A percentile compares a stretch with the other conserved stretches of the same genome.
These are phyloP conservation scores for Amphiprion clarkii DNA, from an alignment of 2,797 vertebrate genomes.

Conservation along the genomic window DNA sequence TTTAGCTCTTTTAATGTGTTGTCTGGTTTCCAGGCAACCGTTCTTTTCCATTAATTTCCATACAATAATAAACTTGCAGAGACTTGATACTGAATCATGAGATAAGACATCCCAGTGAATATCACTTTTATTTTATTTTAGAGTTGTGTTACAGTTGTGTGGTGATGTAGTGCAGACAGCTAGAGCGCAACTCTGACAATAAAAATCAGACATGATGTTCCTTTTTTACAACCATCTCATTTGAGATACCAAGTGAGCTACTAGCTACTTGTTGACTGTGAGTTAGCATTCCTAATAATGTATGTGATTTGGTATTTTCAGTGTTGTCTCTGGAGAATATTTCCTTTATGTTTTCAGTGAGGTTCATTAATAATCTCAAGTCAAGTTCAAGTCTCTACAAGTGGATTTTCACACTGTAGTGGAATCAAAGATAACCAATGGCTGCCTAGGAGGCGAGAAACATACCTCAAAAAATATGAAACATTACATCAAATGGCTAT, in stretches of 20 bases:
- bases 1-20: slow-evolving; percentile 30
- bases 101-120: slow-evolving; percentile 5
- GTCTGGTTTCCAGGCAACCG: slow-evolving; percentile 42
- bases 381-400: slow-evolving; percentile 18
- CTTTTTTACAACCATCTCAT: background rate
- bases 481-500: slow-evolving; percentile 43
- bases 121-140: background rate
- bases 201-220: background rate
- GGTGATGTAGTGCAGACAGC: background rate
- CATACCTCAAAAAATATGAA: slow-evolving; percentile 23
- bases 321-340: too few relatives aligned
- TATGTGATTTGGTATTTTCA: background rate
- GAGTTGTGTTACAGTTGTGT: too few relatives aligned
- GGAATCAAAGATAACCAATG: slow-evolving; percentile 14
- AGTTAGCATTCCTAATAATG: background rate
- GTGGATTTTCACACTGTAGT: slow-evolving; percentile 27
- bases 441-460: slow-evolving; percentile 30
- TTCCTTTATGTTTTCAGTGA: background rate
- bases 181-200: too few relatives aligned
- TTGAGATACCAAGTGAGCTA: background rate
- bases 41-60: slow-evolving; percentile 18
- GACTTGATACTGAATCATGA: slow-evolving; percentile 12
- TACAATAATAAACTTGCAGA: slow-evolving; percentile 28
- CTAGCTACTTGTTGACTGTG: background rate
- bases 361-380: background rate